Conservation (phyloP, 2,888 invertebrate genomes). For the Holacanthella duospinosa region DNA sequence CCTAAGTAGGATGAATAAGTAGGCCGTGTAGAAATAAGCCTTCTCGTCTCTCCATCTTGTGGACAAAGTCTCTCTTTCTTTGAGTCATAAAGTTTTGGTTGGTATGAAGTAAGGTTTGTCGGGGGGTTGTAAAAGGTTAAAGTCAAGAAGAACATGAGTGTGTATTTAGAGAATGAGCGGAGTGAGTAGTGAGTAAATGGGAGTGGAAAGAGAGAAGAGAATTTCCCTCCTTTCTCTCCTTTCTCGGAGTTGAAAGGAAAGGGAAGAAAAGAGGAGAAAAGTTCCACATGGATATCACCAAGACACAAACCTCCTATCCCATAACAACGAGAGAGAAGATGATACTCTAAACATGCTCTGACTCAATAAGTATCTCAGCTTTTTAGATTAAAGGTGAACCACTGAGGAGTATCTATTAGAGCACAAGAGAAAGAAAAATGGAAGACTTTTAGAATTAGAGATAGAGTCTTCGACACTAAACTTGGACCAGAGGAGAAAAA, state of each 20-base stretch:
- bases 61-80: not conserved
- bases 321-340: not conserved
- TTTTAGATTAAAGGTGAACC: conserved; percentile 5
- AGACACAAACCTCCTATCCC: not conserved
- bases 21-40: too few species aligned
- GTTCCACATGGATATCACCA: not conserved
- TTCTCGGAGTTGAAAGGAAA: too few species aligned
- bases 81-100: too few species aligned
- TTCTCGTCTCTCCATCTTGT: not conserved
- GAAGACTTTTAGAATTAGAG: not conserved
- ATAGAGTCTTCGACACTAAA: not conserved
- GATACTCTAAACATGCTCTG: conserved; percentile 1
- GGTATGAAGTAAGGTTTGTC: too few species aligned
- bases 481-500: too few species aligned
- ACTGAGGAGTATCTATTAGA: not conserved
- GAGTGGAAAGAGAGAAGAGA: too few species aligned
- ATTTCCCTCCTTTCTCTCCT: not conserved
- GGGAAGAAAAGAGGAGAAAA: too few species aligned
- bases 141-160: too few species aligned
- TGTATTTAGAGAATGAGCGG: too few species aligned
- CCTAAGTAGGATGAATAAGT: too few species aligned
- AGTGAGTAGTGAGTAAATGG: too few species aligned
- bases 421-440: not conserved
- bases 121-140: too few species aligned
- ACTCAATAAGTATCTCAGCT: not conserved